A percentile compares a stretch with the other conserved stretches of the same genome.
Evolutionary conservation across 2,113 vertebrate species (phyloP).

Genomic region (Lichenostomus cassidix): DNA sequence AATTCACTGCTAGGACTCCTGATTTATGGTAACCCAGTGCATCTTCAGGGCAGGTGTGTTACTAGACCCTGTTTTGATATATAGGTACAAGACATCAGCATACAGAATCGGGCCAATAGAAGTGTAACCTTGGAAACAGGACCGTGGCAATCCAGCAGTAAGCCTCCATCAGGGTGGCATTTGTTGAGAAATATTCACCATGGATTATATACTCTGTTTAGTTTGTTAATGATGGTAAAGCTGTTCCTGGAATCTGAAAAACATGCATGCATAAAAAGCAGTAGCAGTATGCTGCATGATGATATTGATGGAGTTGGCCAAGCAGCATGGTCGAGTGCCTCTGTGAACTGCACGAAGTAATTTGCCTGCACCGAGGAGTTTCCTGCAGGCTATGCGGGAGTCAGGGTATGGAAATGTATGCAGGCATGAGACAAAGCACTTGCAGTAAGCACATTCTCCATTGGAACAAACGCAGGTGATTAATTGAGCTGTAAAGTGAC

Average conservation of each 20-base stretch:
- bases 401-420: neutral
- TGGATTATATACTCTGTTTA: neutral
- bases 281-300: neutral
- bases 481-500: constrained; percentile 21
- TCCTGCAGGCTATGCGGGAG: constrained; percentile 7
- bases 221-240: neutral
- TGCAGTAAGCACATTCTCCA: neutral
- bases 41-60: neutral
- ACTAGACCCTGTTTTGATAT: neutral
- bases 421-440: neutral
- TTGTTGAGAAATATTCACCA: neutral
- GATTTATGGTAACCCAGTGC: neutral
- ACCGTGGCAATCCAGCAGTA: neutral
- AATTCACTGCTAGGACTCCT: neutral
- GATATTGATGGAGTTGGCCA: neutral
- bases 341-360: neutral
- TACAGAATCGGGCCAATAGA: neutral
- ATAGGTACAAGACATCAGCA: neutral
- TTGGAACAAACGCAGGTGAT: neutral
- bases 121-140: neutral
- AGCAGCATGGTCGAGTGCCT: neutral
- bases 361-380: neutral
- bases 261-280: neutral
- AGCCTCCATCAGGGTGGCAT: neutral
- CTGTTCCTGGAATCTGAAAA: neutral